Evolutionary conservation across 2,797 vertebrate genomes (phyloP).

Genomic region (Phataginus tetradactyla): DNA sequence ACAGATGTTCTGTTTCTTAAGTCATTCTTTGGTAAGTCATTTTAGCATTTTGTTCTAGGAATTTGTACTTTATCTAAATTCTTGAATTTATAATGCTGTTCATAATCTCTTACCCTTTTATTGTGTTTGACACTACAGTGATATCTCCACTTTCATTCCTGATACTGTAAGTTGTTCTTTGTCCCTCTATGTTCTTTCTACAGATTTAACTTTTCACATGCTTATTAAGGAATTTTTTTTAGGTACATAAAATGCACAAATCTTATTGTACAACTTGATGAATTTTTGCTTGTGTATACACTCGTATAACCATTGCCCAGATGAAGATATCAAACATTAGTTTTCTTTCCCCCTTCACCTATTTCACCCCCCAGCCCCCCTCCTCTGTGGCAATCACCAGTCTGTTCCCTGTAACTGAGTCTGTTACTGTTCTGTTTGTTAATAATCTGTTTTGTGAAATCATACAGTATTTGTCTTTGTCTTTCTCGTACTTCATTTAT

Average conservation of each 20-base stretch:
- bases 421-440: too few relatives aligned
- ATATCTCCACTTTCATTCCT: background rate
- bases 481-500: too few relatives aligned
- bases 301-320: too few relatives aligned
- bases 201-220: background rate
- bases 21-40: background rate
- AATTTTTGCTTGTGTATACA: background rate
- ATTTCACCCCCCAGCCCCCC: too few relatives aligned
- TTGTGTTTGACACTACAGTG: background rate
- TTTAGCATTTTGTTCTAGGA: background rate
- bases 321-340: too few relatives aligned
- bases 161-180: background rate
- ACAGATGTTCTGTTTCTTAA: background rate
- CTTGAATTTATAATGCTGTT: background rate
- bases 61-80: background rate
- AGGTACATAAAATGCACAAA: too few relatives aligned
- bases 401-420: too few relatives aligned
- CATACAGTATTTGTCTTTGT: too few relatives aligned
- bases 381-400: too few relatives aligned
- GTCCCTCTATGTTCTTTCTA: background rate
- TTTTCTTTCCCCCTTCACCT: too few relatives aligned
- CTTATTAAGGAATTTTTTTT: slow-evolving; percentile 14
- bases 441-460: too few relatives aligned
- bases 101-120: background rate
- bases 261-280: too few relatives aligned